Percentiles rank a stretch among this genome's conserved stretches.
Conservation (phyloP, 1,140 invertebrate genomes). For the Trichomalopsis sarcophagae region DNA sequence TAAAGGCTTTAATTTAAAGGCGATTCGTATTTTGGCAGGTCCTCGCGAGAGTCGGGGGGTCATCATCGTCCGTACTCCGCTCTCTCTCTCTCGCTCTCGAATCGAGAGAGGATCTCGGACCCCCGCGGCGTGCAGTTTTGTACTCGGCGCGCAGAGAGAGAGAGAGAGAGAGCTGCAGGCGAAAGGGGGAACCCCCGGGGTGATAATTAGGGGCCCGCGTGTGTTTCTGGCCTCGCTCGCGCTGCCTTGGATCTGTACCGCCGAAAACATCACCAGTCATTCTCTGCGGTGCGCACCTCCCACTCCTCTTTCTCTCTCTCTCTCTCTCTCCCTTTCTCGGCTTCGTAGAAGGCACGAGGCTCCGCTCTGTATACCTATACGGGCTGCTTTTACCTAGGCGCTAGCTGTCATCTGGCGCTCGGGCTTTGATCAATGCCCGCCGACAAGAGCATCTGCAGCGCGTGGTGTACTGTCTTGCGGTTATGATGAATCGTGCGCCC, state of each 20-base stretch:
- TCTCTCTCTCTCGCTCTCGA: neutral
- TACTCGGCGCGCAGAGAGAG: neutral
- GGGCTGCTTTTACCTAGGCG: neutral
- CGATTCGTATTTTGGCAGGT: constrained; percentile 6
- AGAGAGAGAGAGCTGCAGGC: constrained; percentile 56
- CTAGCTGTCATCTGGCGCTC: constrained; percentile 44
- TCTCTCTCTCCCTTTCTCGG: neutral
- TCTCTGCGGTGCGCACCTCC: constrained; percentile 34
- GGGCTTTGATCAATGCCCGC: constrained; percentile 13
- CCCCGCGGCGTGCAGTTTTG: constrained; percentile 45
- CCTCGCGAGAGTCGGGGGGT: constrained; percentile 6
- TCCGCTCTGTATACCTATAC: neutral
- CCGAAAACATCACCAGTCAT: constrained; percentile 69
- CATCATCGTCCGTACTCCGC: neutral
- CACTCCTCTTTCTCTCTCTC: neutral
- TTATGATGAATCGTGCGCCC: neutral
- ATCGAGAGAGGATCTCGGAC: constrained; percentile 15
- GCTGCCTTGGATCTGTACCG: constrained; percentile 68
- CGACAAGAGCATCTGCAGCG: constrained; percentile 15
- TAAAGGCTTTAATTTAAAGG: constrained; percentile 39
- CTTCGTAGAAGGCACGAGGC: neutral
- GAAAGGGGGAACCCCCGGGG: constrained; percentile 66
- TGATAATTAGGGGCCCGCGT: constrained; percentile 70
- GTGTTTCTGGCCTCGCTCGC: constrained; percentile 64
- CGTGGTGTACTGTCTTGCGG: neutral